Evolutionary conservation across 2,113 vertebrate genomes (phyloP).

Genomic region (Talpa occidentalis): DNA sequence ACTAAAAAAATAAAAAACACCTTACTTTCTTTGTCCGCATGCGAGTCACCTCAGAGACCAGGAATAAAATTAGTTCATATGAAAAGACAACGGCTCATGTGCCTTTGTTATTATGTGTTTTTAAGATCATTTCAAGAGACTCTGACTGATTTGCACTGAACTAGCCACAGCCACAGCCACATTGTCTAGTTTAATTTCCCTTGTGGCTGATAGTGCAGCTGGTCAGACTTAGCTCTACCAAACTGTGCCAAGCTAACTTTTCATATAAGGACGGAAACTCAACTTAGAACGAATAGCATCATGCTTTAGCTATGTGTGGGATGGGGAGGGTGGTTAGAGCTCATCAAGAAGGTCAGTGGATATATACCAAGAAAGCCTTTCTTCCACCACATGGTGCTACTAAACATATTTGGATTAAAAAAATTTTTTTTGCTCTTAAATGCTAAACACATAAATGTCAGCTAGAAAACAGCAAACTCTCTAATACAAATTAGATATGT

Average conservation of each 20-base stretch:
- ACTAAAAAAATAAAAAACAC: not conserved
- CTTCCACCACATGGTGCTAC: not conserved
- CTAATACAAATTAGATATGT: not conserved
- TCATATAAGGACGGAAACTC: conserved; percentile 66
- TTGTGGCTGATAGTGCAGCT: conserved; percentile 59
- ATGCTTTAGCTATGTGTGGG: conserved; percentile 65
- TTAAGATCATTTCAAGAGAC: conserved; percentile 2
- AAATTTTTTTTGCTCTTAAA: not conserved
- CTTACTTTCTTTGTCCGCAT: not conserved
- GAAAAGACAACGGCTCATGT: not conserved
- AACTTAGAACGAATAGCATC: conserved; percentile 62
- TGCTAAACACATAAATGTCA: not conserved
- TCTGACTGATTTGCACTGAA: conserved; percentile 30
- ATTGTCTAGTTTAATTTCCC: conserved; percentile 51
- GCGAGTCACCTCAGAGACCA: not conserved
- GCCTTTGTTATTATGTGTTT: not conserved
- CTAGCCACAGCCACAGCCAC: conserved; percentile 36
- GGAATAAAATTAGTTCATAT: not conserved
- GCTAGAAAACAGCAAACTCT: not conserved
- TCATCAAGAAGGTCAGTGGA: not conserved
- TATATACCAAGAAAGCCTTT: not conserved
- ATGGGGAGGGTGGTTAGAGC: not conserved
- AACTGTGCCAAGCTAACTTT: conserved; percentile 69
- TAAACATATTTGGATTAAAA: not conserved
- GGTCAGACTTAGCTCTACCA: conserved; percentile 67